Evolutionary conservation across 2,797 vertebrate species (phyloP), one percentile per base, ranked within the genome.

Genomic region (Phylloscopus collybita): DNA sequence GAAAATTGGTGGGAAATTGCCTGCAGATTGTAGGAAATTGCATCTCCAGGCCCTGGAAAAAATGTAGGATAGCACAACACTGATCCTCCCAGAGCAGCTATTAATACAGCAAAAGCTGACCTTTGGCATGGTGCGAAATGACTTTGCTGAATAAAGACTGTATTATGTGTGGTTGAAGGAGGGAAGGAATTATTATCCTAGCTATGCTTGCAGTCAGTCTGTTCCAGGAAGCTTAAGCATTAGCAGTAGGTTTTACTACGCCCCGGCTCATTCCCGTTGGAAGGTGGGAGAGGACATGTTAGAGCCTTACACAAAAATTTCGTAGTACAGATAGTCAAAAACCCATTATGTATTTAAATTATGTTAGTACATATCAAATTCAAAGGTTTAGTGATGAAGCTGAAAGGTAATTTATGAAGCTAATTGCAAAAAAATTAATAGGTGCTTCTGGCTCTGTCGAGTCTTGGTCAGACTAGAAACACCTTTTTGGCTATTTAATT

Each of bases 21-120:
- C 98, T 98, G 97, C 98, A 98, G 98, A 98, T 98, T 98, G 98
- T 97, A 98, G 98, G 98, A 98, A 98, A 98, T 98, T 98, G 98
- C 98, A 98, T 98, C 98, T 98, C 97, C 98, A 98, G 97, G 95
- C 97, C 96, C 93, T 96, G 96, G 97, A 98, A 98, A 98, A 98
- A 98, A 98, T 97, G 97, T 97, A 97, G 96, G 97, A 97, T 98
- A 98, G 97, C 96, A 98, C 97, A 97, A 98, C 98, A 98, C 94
- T 97, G 97, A 97, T 97, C 97, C 97, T 98, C 96, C 97, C 97
- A 97, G 97, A 97, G 96, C 97, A 98, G 97, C 98, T 98, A 98
- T 98, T 98, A 98, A 98, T 98, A 98, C 93, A 98, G 96, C 95
- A 97, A 96, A 97, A 98, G 92, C 96, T 98, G 97, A 98, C 97